Base-by-base conservation (phyloP, 23 tunicate species). In the Halocynthia roretzi region DNA sequence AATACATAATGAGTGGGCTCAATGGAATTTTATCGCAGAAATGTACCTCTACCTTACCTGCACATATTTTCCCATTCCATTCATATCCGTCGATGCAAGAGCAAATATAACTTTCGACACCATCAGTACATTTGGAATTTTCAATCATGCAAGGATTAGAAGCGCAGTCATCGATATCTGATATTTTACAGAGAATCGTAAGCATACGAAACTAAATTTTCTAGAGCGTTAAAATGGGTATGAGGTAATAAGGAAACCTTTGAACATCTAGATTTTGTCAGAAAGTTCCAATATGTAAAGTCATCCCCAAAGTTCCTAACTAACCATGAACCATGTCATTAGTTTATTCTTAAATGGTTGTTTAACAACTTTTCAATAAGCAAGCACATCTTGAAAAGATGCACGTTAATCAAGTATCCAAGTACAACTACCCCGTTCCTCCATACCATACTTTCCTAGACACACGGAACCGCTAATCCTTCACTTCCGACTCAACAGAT, bases 121-220 rank as follows among this genome's bases (percentile, higher is more conserved):
- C 31, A 56, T 74, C 56, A 21, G 19, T 19, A 54, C 78, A 74
- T 54, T 12, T 56, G 8, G 62, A 21, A 54, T 74, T 50, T n/a
- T 7, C 22, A 12, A n/a, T 17, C 1, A 9, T 19, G 63, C 78
- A 74, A 15, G 63, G 78, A n/a, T 56, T 56, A 54, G 78, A 54
- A 8, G 19, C 5, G 31, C 78, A 74, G 55, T 74, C 78, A 64
- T 74, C 64, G 40, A 74, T 74, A 54, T 74, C 78, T 74, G 62
- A 48, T 14, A 74, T 12, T 19, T 12, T 14, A 50, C 12, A 15
- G 71, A 12, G 22, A 31, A 31, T 31, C 44, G 44, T 31, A 31
- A 31, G 44, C 44, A 31, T 31, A 31, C 44, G 44, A 31, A 31
- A 31, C 44, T 31, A 31, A n/a, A n/a, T n/a, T n/a, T n/a, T n/a